phyloP scores from a whole-genome alignment of 2,888 invertebrate genomes.

The Bunonema sp. region DNA sequence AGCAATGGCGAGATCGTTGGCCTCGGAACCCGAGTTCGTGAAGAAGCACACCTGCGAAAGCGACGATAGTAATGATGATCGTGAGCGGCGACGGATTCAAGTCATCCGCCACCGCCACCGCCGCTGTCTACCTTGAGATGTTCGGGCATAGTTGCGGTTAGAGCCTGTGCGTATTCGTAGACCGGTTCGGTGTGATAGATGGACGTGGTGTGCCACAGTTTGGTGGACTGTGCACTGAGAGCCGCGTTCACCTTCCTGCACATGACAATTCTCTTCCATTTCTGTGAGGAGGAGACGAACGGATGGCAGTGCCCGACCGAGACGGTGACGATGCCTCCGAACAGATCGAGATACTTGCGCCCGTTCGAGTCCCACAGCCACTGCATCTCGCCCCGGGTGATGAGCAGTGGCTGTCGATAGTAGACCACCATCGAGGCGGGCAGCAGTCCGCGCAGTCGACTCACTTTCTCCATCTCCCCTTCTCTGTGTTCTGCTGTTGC shows the following conservation, averaged over 20 bases:
- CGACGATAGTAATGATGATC: not conserved
- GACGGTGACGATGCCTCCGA: constrained; percentile 88
- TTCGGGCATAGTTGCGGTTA: constrained; percentile 66
- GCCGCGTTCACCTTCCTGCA: constrained; percentile 68
- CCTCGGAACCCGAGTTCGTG: constrained; percentile 90
- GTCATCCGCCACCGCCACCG: not conserved
- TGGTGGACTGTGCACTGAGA: constrained; percentile 62
- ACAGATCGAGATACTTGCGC: constrained; percentile 73
- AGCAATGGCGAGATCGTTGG: constrained; percentile 79
- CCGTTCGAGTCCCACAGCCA: constrained; percentile 20
- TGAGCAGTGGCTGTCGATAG: constrained; percentile 67
- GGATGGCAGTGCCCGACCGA: constrained; percentile 94
- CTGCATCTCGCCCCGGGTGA: constrained; percentile 50
- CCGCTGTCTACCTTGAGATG: constrained; percentile 60
- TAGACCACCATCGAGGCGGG: constrained; percentile 44
- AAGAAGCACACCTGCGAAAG: constrained; percentile 65
- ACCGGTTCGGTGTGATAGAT: constrained; percentile 77
- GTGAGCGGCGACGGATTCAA: not conserved
- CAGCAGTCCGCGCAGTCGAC: constrained; percentile 6
- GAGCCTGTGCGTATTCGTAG: constrained; percentile 72
- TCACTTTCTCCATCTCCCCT: constrained; percentile 9
- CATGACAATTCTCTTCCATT: not conserved
- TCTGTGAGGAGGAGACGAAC: constrained; percentile 54
- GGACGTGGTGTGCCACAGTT: constrained; percentile 77
- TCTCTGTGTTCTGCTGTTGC: too few relatives aligned